Base-by-base conservation (phyloP, 2,113 vertebrate genomes). In the Paramisgurnus dabryanus region DNA sequence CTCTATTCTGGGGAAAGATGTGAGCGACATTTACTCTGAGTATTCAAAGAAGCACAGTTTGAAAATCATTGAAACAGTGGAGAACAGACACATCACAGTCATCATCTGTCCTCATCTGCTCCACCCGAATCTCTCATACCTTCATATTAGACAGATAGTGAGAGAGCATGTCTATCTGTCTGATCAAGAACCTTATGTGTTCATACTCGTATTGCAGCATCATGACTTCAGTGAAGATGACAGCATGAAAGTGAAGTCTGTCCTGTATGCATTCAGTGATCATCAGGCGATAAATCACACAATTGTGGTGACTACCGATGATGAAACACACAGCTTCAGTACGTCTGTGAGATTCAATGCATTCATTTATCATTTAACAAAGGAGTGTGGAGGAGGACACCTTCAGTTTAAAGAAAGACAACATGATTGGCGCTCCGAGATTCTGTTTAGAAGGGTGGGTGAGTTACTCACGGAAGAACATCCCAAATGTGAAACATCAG, bases 161-260 rank as follows among this genome's bases (percentile, higher is more conserved):
- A 76, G 22, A 34, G 58, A 76, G 18, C 49, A 41, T 61, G 57
- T 76, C 58, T 15, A 41, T 49, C 58, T 76, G 58, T 64, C 57
- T 76, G 40, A 12, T 64, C 58, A 58, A 27, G 73, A 58, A 76
- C 73, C 73, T 76, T 58, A 64, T 76, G 58, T 49, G 41, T 45
- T 76, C 55, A 34, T 76, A 6, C 57, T 76, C 13, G n/a, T 76
- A 4, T 22, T 76, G 11, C 72, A 49, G 40, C 13, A 45, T n/a
- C 22, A 49, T 2, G 13, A 76, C 73, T 76, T 76, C 43, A 61
- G 40, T 17, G 3, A 22, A 2, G 58, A 22, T 0, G 53, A 74
- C n/a, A 40, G 55, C 41, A 27, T 41, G 1, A 63, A 47, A 41
- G 40, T 67, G 74, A 27, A 64, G 5, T 17, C 17, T 15, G 49